A percentile compares a stretch with the other conserved stretches of the same genome.
These are phyloP conservation scores for Ochropleura leucogaster DNA, from an alignment of 2,888 invertebrate genomes.

Conservation along the genomic window DNA sequence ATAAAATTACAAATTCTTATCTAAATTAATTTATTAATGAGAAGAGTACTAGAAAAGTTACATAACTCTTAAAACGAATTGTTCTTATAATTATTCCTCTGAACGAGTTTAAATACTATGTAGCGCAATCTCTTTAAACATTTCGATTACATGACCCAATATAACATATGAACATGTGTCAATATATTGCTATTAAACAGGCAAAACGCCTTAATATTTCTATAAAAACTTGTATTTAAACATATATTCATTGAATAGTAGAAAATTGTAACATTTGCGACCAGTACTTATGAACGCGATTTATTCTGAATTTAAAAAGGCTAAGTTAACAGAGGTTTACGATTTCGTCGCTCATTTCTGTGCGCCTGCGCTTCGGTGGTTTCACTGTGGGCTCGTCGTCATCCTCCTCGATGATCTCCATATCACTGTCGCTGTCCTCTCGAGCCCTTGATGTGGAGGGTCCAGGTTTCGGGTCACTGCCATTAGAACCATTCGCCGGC, in stretches of 20 bases:
- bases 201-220: constrained; percentile 60
- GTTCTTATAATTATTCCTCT: constrained; percentile 68
- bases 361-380: constrained; percentile 85
- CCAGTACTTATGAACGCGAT: constrained; percentile 31
- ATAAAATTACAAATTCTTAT: constrained; percentile 49
- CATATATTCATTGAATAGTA: constrained; percentile 40
- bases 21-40: constrained; percentile 72
- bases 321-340: constrained; percentile 84
- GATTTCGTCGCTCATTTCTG: constrained; percentile 78
- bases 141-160: constrained; percentile 49
- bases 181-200: constrained; percentile 54
- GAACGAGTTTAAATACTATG: constrained; percentile 60
- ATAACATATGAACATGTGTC: constrained; percentile 38
- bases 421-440: constrained; percentile 86
- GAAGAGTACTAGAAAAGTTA: constrained; percentile 68
- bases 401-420: constrained; percentile 88
- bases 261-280: constrained; percentile 49
- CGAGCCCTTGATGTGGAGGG: constrained; percentile 83
- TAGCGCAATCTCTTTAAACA: constrained; percentile 48
- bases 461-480: constrained; percentile 83
- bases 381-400: constrained; percentile 81
- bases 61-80: constrained; percentile 69
- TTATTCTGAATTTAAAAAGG: constrained; percentile 32
- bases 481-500: constrained; percentile 80
- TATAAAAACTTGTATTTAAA: constrained; percentile 55